Base-by-base conservation (phyloP, 2,113 vertebrate genomes). In the Hypocryptadius cinnamomeus region DNA sequence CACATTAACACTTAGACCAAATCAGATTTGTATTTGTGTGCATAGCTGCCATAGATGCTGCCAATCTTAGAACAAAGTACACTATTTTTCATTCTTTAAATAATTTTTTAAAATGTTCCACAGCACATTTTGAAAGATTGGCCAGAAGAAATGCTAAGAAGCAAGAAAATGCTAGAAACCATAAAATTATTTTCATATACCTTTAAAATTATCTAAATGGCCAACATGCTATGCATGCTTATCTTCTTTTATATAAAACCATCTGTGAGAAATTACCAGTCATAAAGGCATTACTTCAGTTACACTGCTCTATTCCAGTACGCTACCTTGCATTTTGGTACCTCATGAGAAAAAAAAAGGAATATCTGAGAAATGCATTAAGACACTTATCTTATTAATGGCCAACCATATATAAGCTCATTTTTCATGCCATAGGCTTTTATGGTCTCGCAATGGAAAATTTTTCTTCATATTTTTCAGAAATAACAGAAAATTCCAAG, bases 401-500 rank as follows among this genome's bases (percentile, higher is more conserved):
- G 51, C 14, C 69, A 92, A 3, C 42, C 56, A 59, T 42, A 88
- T 77, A 82, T 70, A 90, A 85, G 48, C 24, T 86, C 61, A 74
- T 51, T 90, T 95, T 78, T 79, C 12, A 15, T 95, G 65, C 69
- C 51, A 37, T 47, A 40, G 40, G 64, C 65, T 94, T 94, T 92
- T 93, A 72, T 68, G 70, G 64, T 50, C 50, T 22, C 39, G 66
- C 88, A 93, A 95, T 40, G 42, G 50, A 92, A 96, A 93, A 25
- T 50, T 79, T 91, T 88, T 96, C 93, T 95, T 98, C 93, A 25
- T 96, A 53, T 98, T 97, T 98, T 98, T 90, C 98, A 98, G 98
- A 97, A 82, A 95, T 92, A 93, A 94, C 79, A 94, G 91, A 90
- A 96, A 90, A 91, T 86, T 94, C 76, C 82, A 91, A 94, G 92